Evolutionary conservation across 2,888 invertebrate genomes (phyloP), one percentile per base, ranked within the genome.

Genomic region (Xestia ashworthii): DNA sequence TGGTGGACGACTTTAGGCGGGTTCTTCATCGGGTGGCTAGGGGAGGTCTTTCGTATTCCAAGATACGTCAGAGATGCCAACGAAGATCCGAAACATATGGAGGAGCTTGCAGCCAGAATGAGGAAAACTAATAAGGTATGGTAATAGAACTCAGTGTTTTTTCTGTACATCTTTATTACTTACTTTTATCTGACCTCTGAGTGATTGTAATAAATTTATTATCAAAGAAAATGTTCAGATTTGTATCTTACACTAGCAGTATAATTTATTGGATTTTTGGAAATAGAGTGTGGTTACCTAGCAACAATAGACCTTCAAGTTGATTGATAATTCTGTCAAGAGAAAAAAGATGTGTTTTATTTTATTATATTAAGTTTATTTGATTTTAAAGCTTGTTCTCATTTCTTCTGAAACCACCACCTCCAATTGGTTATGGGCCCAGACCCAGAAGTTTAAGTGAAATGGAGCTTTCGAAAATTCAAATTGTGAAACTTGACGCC

Each of bases 1-100:
- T 99, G 98, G 97, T 98, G 98, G 98, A 98, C 98, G 79, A 98
- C 99, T 0, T 95, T 98, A 32, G 99, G 98, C 1, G 99, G 99
- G 6, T 98, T 98, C 91, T 98, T 99, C 0, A 91, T 98, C 25
- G 99, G 99, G 14, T 99, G 99, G 98, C 88, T 99, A 1, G 97
- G 98, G 12, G 99, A 99, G 93, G 93, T 99, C 3, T 98, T 98
- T 89, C 97, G 98, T 83, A 98, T 99, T 76, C 98, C 99, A 0
- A 97, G 98, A 74, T 99, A 99, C 94, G 99, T 99, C 4, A 97
- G 97, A 75, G 98, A 99, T 86, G 98, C 98, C 32, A 99, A 98
- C 89, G 97, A 98, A 86, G 98, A 98, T 90, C 98, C 98, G 0
- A 95, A 97, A 65, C 98, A 98, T 89, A 95, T 98, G 83, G 96